phyloP scores from a whole-genome alignment of 2,888 invertebrate species.

The Heteromurus nitidus region DNA sequence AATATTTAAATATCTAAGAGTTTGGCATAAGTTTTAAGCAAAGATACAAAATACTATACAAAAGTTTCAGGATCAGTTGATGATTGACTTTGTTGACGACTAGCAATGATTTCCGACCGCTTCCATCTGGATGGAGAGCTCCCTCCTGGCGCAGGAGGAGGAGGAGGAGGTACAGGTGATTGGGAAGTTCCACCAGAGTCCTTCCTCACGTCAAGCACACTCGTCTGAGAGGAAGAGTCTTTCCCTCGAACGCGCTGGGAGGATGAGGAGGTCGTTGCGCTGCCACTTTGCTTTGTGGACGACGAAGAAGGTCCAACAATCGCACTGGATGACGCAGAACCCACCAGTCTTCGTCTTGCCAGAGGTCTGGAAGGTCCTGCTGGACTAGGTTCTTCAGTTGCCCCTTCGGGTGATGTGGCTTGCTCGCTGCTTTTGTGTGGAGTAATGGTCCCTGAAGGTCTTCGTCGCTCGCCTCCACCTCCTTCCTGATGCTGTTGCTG shows the following conservation, averaged over 20 bases:
- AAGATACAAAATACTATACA: constrained; percentile 52
- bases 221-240: too few relatives aligned
- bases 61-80: constrained; percentile 73
- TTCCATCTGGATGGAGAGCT: constrained; percentile 82
- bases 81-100: constrained; percentile 77
- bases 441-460: background rate
- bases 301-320: constrained; percentile 9
- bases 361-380: constrained; percentile 57
- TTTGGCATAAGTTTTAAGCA: background rate
- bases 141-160: too few relatives aligned
- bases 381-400: too few relatives aligned
- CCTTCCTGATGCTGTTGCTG: constrained; percentile 65
- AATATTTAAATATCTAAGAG: background rate
- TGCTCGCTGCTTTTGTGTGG: background rate
- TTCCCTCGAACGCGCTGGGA: background rate
- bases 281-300: too few relatives aligned
- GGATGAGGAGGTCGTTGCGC: background rate
- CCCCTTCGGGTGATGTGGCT: too few relatives aligned
- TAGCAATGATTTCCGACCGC: constrained; percentile 87
- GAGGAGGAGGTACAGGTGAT: constrained; percentile 20
- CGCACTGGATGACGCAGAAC: constrained; percentile 40
- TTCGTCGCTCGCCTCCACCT: background rate
- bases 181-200: constrained; percentile 58
- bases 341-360: constrained; percentile 75
- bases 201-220: too few relatives aligned